A percentile compares a stretch with the other conserved stretches of the same genome.
phyloP scores from a whole-genome alignment of 2,888 invertebrate species.

The Chironomus riparius region DNA sequence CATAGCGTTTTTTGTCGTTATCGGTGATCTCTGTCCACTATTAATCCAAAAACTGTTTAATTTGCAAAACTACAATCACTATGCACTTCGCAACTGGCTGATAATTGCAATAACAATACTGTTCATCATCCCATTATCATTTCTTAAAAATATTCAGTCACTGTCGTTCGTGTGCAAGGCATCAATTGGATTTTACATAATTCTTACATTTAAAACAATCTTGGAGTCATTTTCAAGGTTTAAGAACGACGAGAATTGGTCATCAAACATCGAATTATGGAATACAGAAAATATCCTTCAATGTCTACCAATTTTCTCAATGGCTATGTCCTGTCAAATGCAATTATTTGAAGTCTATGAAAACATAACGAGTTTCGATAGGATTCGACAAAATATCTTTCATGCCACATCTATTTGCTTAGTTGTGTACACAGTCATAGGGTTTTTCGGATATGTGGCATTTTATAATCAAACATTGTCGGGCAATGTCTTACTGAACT shows the following conservation, averaged over 20 bases:
- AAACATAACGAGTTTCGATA: slow-evolving; percentile 73
- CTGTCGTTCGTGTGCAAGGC: slow-evolving; percentile 78
- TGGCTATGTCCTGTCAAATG: slow-evolving; percentile 96
- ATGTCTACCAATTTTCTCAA: slow-evolving; percentile 90
- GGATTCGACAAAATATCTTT: slow-evolving; percentile 79
- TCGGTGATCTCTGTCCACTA: slow-evolving; percentile 91
- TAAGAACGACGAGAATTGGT: slow-evolving; percentile 49
- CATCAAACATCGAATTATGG: slow-evolving; percentile 65
- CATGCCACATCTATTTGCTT: slow-evolving; percentile 89
- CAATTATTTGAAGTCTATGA: slow-evolving; percentile 91
- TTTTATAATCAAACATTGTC: slow-evolving; percentile 70
- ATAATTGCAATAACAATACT: slow-evolving; percentile 63
- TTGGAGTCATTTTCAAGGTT: slow-evolving; percentile 12
- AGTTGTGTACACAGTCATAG: slow-evolving; percentile 79
- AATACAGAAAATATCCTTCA: slow-evolving; percentile 76
- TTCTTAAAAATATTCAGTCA: slow-evolving; percentile 83
- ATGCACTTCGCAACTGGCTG: slow-evolving; percentile 51
- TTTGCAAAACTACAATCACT: slow-evolving; percentile 31
- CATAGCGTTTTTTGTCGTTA: slow-evolving; percentile 95
- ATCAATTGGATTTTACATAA: slow-evolving; percentile 84
- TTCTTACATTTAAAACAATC: slow-evolving; percentile 74
- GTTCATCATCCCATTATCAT: slow-evolving; percentile 75
- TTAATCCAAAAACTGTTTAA: slow-evolving; percentile 73
- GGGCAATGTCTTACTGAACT: slow-evolving; percentile 85
- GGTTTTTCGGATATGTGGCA: slow-evolving; percentile 83